Evolutionary conservation across 2,888 invertebrate species (phyloP).

Genomic region (Thelaira solivaga): DNA sequence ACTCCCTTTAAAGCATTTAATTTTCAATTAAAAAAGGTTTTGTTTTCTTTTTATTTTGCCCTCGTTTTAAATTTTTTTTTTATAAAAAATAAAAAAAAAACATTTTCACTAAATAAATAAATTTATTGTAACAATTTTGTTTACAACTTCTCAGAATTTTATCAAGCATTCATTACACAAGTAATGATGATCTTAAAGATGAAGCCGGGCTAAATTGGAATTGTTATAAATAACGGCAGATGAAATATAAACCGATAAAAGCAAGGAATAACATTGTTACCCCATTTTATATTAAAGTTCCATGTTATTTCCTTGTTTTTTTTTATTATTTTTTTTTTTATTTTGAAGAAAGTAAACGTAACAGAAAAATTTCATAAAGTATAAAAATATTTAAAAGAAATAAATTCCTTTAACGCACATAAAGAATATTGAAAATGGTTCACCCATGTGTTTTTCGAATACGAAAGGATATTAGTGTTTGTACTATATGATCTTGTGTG

Average conservation of each 20-base stretch:
- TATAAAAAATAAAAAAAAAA: too few relatives aligned
- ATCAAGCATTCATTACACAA: too few relatives aligned
- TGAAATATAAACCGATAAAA: neutral
- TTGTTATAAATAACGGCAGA: neutral
- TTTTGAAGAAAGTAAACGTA: neutral
- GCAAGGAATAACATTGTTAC: neutral
- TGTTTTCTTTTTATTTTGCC: too few relatives aligned
- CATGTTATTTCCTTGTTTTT: neutral
- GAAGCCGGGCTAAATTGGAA: too few relatives aligned
- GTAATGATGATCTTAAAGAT: too few relatives aligned
- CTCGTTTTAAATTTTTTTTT: too few relatives aligned
- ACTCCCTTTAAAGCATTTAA: too few relatives aligned
- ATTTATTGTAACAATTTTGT: too few relatives aligned
- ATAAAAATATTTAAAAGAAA: slow-evolving; percentile 4
- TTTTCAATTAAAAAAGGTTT: too few relatives aligned
- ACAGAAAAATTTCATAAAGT: slow-evolving; percentile 25
- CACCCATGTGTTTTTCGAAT: neutral
- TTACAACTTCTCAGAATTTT: too few relatives aligned
- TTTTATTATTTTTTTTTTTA: neutral
- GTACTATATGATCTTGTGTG: neutral
- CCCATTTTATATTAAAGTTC: slow-evolving; percentile 24
- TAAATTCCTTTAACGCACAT: slow-evolving; percentile 15
- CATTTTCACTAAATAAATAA: too few relatives aligned
- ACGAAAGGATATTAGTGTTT: neutral
- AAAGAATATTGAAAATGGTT: slow-evolving; percentile 6